These are phyloP conservation scores for Catamblyrhynchus diadema DNA, from an alignment of 2,797 vertebrate genomes.

Conservation along the genomic window DNA sequence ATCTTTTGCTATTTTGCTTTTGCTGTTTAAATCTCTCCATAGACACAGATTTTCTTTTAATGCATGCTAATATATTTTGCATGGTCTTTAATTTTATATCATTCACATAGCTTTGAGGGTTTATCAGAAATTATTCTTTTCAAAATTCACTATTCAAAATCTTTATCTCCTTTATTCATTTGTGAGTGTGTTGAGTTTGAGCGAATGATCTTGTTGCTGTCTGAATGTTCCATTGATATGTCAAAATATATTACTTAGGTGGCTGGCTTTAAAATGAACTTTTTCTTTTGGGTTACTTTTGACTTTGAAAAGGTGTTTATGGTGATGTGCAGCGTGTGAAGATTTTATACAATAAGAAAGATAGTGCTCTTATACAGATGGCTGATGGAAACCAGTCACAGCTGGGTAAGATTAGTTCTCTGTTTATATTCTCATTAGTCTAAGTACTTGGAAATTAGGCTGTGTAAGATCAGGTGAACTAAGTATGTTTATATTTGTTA, in stretches of 20 bases:
- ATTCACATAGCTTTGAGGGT: slow-evolving; percentile 89
- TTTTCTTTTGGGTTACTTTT: slow-evolving; percentile 80
- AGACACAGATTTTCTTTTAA: slow-evolving; percentile 85
- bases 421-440: neutral
- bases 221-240: slow-evolving; percentile 83
- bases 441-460: neutral
- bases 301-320: slow-evolving; percentile 90
- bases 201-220: slow-evolving; percentile 83
- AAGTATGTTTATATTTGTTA: neutral
- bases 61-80: slow-evolving; percentile 90
- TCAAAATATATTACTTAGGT: slow-evolving; percentile 57
- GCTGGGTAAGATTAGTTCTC: slow-evolving; percentile 83
- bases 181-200: slow-evolving; percentile 82
- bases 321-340: slow-evolving; percentile 98
- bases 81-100: slow-evolving; percentile 88
- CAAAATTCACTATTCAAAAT: slow-evolving; percentile 86
- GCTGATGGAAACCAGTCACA: slow-evolving; percentile 95
- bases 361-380: slow-evolving; percentile 98
- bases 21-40: slow-evolving; percentile 84
- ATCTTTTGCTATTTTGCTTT: slow-evolving; percentile 83
- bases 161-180: slow-evolving; percentile 87
- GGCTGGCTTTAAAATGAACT: slow-evolving; percentile 71
- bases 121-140: slow-evolving; percentile 85
- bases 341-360: slow-evolving; percentile 99
- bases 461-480: neutral